phyloP scores from a whole-genome alignment of 2,888 invertebrate species.

The Auanema freiburgensis region DNA sequence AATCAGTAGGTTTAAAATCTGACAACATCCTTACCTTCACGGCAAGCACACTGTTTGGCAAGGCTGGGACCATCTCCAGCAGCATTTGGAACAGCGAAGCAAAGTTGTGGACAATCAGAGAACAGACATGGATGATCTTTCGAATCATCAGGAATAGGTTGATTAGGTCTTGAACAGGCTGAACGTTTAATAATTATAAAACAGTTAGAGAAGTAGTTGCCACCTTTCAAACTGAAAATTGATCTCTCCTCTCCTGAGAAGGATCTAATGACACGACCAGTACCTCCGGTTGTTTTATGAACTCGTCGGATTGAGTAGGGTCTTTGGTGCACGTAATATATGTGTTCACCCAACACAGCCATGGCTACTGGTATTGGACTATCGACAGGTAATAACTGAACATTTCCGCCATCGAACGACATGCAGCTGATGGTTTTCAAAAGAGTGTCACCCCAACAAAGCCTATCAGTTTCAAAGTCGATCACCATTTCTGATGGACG shows the following conservation, averaged over 20 bases:
- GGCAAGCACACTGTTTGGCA: conserved; percentile 56
- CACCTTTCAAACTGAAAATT: conserved; percentile 57
- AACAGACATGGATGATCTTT: conserved; percentile 69
- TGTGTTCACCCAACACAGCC: conserved; percentile 72
- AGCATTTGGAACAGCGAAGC: conserved; percentile 72
- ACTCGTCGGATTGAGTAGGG: conserved; percentile 88
- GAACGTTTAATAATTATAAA: conserved; percentile 24
- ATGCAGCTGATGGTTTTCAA: conserved; percentile 70
- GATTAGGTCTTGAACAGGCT: conserved; percentile 57
- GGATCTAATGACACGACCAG: conserved; percentile 50
- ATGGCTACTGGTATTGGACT: conserved; percentile 60
- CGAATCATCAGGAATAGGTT: conserved; percentile 56
- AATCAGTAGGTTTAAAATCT: background rate
- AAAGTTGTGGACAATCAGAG: conserved; percentile 90
- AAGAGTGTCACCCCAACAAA: conserved; percentile 68
- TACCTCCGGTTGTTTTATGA: conserved; percentile 77
- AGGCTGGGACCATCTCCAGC: conserved; percentile 26
- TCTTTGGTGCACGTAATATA: conserved; percentile 97
- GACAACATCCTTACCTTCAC: conserved; percentile 40
- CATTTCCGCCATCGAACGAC: conserved; percentile 60
- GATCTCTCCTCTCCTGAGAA: conserved; percentile 56
- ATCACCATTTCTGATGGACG: conserved; percentile 67
- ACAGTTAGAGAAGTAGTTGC: conserved; percentile 1
- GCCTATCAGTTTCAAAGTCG: conserved; percentile 64
- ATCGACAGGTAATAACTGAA: conserved; percentile 39